Base-by-base conservation (phyloP, 2,888 invertebrate genomes). In the Linnaemya vulpina region DNA sequence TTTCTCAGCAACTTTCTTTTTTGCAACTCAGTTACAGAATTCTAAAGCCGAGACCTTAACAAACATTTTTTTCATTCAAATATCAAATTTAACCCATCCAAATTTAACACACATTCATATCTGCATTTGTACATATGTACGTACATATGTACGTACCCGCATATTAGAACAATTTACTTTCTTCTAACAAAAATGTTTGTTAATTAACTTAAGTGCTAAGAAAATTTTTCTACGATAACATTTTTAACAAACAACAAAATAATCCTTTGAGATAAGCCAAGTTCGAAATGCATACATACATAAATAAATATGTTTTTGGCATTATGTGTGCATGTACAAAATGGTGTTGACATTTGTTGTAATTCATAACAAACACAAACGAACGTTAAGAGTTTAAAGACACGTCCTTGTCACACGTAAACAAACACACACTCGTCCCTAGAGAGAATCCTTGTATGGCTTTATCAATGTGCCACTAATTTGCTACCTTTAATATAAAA, bases 391-490 rank as follows among this genome's bases (percentile, higher is more conserved):
- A 46, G 35, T 51, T 43, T 35, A 65, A 58, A 53, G 10, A 67
- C 22, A 67, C n/a, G 35, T 67, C 35, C 46, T 76, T 76, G 53
- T 11, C 22, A 40, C 20, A 46, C n/a, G 40, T 15, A 17, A 9
- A 58, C 10, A 30, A 2, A 30, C 30, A 11, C 9, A 17, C 17
- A 58, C 10, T 55, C 13, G 30, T 75, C 75, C 30, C 38, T n/a
- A 30, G 40, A 43, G 43, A 43, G n/a, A 40, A 30, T 25, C 38
- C 62, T 51, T 53, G 35, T 70, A 40, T 17, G 58, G n/a, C 38
- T 38, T 77, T 76, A 49, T 68, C 22, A 22, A 58, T 8, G 13
- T 35, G 49, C 58, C 9, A 35, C 22, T 77, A 77, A 68, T 68
- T 60, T 62, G 30, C 46, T 63, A 53, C 53, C 63, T 43, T 53